Percentiles rank a stretch among this genome's conserved stretches.
phyloP scores from a whole-genome alignment of 2,888 invertebrate species.

The Lasioglossum malachurum region DNA sequence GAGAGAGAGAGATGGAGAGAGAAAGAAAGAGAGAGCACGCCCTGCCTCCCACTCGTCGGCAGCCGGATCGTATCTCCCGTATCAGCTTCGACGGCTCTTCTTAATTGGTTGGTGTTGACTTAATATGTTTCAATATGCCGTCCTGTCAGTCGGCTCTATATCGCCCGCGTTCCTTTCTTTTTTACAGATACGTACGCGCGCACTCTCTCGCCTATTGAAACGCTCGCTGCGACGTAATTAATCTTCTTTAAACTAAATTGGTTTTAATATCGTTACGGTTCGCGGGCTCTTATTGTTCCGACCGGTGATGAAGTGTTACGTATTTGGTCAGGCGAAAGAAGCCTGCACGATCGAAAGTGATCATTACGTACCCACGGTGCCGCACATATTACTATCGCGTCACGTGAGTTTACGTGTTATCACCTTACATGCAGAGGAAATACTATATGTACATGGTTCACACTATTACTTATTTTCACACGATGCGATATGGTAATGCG shows the following conservation, averaged over 20 bases:
- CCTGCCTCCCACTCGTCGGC: constrained; percentile 45
- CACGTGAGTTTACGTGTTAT: background rate
- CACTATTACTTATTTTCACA: background rate
- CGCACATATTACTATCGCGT: background rate
- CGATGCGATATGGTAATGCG: no score
- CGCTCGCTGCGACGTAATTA: constrained; percentile 19
- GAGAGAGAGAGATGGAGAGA: background rate
- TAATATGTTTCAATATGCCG: constrained; percentile 68
- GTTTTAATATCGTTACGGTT: background rate
- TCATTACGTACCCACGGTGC: background rate
- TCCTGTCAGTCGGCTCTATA: constrained; percentile 34
- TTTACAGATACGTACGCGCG: background rate
- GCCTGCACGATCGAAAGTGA: background rate
- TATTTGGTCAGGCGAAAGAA: background rate
- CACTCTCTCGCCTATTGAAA: constrained; percentile 13
- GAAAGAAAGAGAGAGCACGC: constrained; percentile 22
- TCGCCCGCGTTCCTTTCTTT: constrained; percentile 1
- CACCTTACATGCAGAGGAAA: background rate
- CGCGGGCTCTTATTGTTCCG: background rate
- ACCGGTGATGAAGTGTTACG: background rate
- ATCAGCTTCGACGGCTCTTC: constrained; percentile 62
- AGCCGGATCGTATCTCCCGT: constrained; percentile 65
- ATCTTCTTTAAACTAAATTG: constrained; percentile 36
- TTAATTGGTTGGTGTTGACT: constrained; percentile 75
- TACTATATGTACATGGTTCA: background rate